Base-by-base conservation (phyloP, 1,140 invertebrate species). In the Myzus persicae region DNA sequence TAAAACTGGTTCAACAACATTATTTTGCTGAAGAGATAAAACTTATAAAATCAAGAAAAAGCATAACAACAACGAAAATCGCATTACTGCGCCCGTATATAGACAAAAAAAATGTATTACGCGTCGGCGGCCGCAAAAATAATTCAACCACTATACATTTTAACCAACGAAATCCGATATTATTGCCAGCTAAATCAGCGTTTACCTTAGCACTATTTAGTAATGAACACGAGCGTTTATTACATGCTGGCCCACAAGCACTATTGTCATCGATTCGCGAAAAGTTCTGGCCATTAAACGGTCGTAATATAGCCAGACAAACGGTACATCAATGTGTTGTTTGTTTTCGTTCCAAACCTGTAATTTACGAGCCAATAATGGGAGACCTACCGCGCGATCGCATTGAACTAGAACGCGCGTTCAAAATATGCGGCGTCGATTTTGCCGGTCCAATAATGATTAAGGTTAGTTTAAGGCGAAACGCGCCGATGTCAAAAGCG, bases 361-460 rank as follows among this genome's bases (percentile, higher is more conserved):
- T 89, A 3, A 36, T n/a, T 14, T 36, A 40, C 18, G 14, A 89
- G 31, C 87, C 87, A 2, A 89, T 89, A 4, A 89, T 89, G 87
- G 87, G 87, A n/a, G 46, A 51, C 38, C 22, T 89, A 22, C 87
- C 87, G 14, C 44, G 44, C n/a, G 46, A 51, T 82, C 46, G 87
- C 3, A 24, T 89, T 14, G 46, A 46, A 38, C 46, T 24, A 31
- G 46, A 48, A n/a, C 42, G 87, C 7, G 87, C 87, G 87, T 89
- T 89, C 36, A 82, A 82, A 82, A 82, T 89, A 48, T 89, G n/a
- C 46, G 87, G 87, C 20, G 42, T 46, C 20, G 87, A 89, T 89
- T 89, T 89, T 31, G 44, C 87, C 1, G 87, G 87, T 6, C 87
- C 87, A n/a, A 48, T 89, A 2, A 89, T 48, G 87, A 46, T 89